Conservation (phyloP, 2,888 invertebrate genomes). For the Dynastes tityus region DNA sequence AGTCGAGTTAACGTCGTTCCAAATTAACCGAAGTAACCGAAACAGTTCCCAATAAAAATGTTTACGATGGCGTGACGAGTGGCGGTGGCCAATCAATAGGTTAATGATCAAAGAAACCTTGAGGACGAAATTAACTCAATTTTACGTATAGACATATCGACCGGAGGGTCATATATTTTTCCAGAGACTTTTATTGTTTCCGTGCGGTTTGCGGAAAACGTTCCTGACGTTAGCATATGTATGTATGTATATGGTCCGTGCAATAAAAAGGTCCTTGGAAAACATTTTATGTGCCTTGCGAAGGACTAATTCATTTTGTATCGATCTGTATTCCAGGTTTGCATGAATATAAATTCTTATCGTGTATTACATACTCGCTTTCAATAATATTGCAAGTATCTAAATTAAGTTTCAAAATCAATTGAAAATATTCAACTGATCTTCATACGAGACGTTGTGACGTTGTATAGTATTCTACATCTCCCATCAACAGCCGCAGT, state of each 20-base stretch:
- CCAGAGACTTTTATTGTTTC: constrained; percentile 25
- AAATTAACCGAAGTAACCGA: constrained; percentile 27
- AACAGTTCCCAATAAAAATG: constrained; percentile 36
- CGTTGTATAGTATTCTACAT: too few species aligned
- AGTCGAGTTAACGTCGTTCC: constrained; percentile 20
- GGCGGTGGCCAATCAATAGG: constrained; percentile 40
- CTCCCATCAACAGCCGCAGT: too few species aligned
- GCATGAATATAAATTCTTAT: neutral
- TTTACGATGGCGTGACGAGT: constrained; percentile 40
- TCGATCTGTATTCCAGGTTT: neutral
- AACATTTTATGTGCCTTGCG: too few species aligned
- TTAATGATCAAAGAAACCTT: constrained; percentile 42
- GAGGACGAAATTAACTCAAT: constrained; percentile 41
- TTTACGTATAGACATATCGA: constrained; percentile 35
- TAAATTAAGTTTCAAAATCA: too few species aligned
- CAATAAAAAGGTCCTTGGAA: neutral
- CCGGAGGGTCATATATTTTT: constrained; percentile 13
- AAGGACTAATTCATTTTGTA: neutral
- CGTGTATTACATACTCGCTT: too few species aligned
- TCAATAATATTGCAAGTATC: too few species aligned
- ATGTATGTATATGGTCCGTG: neutral
- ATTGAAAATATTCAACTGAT: too few species aligned
- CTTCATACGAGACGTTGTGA: too few species aligned
- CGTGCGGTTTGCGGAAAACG: constrained; percentile 19
- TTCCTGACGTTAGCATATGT: neutral